Percentiles rank a stretch among this genome's conserved stretches.
Conservation (phyloP, 1,140 invertebrate genomes). For the Cotesia vestalis region DNA sequence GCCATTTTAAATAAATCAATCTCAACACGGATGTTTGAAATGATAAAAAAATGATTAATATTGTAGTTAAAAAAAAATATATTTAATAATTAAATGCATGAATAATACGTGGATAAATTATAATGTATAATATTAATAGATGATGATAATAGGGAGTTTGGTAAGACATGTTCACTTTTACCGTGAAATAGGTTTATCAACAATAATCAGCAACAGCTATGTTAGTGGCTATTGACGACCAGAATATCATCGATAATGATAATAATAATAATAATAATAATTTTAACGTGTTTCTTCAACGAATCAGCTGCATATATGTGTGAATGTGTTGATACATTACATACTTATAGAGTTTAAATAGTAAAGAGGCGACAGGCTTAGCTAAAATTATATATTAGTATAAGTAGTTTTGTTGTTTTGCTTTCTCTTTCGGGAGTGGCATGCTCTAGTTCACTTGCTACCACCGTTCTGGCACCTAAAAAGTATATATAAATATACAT, state of each 20-base stretch:
- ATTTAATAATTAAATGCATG: too few species aligned
- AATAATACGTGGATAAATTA: too few species aligned
- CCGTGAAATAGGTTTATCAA: slow-evolving; percentile 42
- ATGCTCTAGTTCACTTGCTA: slow-evolving; percentile 62
- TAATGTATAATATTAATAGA: slow-evolving; percentile 2
- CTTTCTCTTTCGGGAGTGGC: slow-evolving; percentile 67
- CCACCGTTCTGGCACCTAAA: slow-evolving; percentile 9
- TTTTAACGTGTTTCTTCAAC: too few species aligned
- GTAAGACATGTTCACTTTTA: slow-evolving; percentile 57
- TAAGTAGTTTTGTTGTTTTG: slow-evolving; percentile 60
- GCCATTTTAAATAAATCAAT: too few species aligned
- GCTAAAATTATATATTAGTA: slow-evolving; percentile 30
- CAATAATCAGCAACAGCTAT: slow-evolving; percentile 2
- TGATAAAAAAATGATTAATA: too few species aligned
- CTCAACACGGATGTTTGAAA: too few species aligned
- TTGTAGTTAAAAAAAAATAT: too few species aligned
- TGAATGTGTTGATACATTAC: slow-evolving; percentile 39
- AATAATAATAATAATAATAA: too few species aligned
- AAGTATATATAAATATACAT: slow-evolving; percentile 5
- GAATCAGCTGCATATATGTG: slow-evolving; percentile 29
- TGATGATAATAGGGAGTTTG: not conserved
- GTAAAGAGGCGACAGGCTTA: slow-evolving; percentile 40
- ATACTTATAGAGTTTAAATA: slow-evolving; percentile 38
- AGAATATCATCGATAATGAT: too few species aligned
- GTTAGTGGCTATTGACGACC: too few species aligned